Conservation (phyloP, 2,888 invertebrate species). For the Pyrgus malvae region DNA sequence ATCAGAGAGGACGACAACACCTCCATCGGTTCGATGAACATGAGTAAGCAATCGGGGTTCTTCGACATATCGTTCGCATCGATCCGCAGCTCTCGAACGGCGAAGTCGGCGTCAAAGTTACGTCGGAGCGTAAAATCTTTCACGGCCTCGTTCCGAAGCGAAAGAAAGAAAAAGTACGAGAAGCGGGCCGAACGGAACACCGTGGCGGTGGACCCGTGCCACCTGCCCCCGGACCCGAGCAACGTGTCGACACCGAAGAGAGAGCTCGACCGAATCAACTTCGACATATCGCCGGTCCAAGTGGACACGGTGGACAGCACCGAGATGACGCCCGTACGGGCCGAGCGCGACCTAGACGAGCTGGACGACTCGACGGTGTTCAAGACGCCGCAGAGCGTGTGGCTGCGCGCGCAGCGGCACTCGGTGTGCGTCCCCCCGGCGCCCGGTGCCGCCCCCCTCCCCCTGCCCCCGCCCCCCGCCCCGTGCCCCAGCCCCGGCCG, state of each 20-base stretch:
- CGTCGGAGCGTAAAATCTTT: conserved; percentile 76
- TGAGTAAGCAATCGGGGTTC: conserved; percentile 76
- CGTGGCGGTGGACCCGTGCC: conserved; percentile 65
- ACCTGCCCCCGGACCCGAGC: conserved; percentile 55
- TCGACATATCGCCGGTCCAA: conserved; percentile 73
- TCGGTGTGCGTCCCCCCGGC: conserved; percentile 60
- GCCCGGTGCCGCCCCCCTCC: no score
- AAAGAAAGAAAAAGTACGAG: conserved; percentile 77
- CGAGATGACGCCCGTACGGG: conserved; percentile 53
- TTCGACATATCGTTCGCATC: conserved; percentile 77
- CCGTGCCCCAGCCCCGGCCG: conserved; percentile 35
- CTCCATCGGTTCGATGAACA: conserved; percentile 72
- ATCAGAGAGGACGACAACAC: conserved; percentile 73
- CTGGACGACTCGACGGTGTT: conserved; percentile 67
- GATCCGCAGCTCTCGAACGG: conserved; percentile 68
- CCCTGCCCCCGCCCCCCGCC: conserved; percentile 30
- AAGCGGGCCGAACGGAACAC: conserved; percentile 68
- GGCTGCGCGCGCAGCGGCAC: conserved; percentile 63
- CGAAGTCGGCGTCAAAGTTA: conserved; percentile 73
- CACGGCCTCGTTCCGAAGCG: conserved; percentile 77
- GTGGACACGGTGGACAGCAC: conserved; percentile 74
- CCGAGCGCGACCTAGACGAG: conserved; percentile 55
- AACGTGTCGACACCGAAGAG: conserved; percentile 67
- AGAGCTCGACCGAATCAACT: conserved; percentile 62
- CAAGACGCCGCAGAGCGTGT: conserved; percentile 70